Conservation (phyloP, 37 sponge, comb jelly and placozoan species). For the Chondrosia reniformis region DNA sequence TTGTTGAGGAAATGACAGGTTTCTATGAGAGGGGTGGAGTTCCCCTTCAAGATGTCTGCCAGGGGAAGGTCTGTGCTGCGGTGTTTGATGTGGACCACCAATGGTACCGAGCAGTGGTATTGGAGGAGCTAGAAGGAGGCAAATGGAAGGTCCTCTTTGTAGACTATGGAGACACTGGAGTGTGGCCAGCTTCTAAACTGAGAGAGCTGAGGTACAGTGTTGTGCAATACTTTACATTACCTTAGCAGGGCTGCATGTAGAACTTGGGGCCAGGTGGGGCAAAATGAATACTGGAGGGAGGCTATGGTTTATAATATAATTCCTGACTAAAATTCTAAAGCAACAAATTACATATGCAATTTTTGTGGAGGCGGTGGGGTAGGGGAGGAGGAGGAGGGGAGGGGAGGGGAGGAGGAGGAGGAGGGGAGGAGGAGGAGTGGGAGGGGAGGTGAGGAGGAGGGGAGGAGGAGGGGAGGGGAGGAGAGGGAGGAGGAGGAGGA, state of each 20-base stretch:
- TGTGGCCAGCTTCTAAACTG: neutral
- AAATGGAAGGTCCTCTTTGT: conserved; percentile 20
- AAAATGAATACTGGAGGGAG: no score
- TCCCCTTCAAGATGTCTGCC: neutral
- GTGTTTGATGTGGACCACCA: conserved; percentile 11
- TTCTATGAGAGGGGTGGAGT: neutral
- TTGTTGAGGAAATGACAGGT: conserved; percentile 33
- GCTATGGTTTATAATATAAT: no score
- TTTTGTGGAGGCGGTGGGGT: no score
- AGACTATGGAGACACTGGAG: conserved; percentile 44
- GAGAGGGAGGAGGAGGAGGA: neutral
- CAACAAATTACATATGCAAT: no score
- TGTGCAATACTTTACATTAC: no score
- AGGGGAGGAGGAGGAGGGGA: neutral
- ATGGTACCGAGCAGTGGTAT: conserved; percentile 41
- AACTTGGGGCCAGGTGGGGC: no score
- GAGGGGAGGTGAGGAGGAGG: no score
- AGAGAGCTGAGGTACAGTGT: conserved; percentile 31
- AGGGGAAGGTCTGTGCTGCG: conserved; percentile 11
- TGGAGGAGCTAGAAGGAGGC: neutral
- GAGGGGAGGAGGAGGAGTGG: neutral
- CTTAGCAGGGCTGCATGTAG: no score
- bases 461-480: neutral
- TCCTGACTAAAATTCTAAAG: no score
- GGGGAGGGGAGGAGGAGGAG: neutral